Evolutionary conservation across 2,797 vertebrate species (phyloP).

Genomic region (Holocentrus rufus): DNA sequence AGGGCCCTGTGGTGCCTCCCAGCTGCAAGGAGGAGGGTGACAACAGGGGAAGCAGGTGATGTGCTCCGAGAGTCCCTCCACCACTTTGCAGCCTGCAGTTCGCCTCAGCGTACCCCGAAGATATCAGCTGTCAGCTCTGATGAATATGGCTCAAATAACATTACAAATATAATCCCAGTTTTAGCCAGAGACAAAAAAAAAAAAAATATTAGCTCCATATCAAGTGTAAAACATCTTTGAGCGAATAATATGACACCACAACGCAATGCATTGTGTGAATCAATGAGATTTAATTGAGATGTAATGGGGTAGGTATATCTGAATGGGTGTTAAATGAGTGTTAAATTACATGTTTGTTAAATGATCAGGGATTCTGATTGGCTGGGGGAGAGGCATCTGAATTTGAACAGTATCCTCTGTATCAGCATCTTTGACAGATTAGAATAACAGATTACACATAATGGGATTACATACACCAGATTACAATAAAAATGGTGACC

Average conservation of each 20-base stretch:
- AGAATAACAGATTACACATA: too few species aligned
- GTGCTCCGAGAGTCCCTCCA: conserved; percentile 76
- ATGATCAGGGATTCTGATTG: not conserved
- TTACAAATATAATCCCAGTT: conserved; percentile 37
- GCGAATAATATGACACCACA: not conserved
- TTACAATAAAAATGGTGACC: too few species aligned
- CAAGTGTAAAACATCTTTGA: not conserved
- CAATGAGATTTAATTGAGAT: too few species aligned
- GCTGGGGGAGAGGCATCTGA: not conserved
- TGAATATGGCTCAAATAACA: conserved; percentile 67
- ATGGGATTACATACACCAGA: too few species aligned
- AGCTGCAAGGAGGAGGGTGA: conserved; percentile 70
- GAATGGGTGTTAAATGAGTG: not conserved
- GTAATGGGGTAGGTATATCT: not conserved
- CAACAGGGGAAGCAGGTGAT: conserved; percentile 82
- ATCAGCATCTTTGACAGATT: too few species aligned
- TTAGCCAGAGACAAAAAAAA: conserved; percentile 11
- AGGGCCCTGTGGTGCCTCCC: conserved; percentile 62
- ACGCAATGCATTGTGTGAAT: too few species aligned
- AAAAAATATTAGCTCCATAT: conserved; percentile 17
- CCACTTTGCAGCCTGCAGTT: conserved; percentile 65
- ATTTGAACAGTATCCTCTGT: too few species aligned
- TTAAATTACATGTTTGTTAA: not conserved
- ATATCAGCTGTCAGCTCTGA: conserved; percentile 78
- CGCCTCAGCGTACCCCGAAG: conserved; percentile 62